Conservation (phyloP, 2,797 vertebrate genomes). For the Decapterus maruadsi region DNA sequence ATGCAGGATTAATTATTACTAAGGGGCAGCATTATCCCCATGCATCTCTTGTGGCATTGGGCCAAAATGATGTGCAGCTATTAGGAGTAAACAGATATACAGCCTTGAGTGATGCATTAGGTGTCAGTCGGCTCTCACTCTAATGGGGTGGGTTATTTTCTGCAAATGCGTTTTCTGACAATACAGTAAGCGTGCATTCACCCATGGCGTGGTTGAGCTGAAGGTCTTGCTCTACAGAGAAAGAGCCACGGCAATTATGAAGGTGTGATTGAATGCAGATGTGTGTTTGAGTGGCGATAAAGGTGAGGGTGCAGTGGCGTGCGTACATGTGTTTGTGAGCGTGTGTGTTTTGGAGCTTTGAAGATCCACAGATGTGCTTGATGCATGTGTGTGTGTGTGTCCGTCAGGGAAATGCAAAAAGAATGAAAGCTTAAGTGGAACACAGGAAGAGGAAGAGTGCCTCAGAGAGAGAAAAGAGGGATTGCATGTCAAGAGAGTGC, state of each 20-base stretch:
- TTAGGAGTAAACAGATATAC: constrained; percentile 43
- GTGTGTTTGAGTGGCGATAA: constrained; percentile 11
- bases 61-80: constrained; percentile 37
- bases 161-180: constrained; percentile 52
- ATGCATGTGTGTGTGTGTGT: constrained; percentile 22
- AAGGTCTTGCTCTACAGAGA: constrained; percentile 35
- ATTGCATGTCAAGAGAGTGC: constrained; percentile 69
- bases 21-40: constrained; percentile 32
- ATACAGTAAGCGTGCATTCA: constrained; percentile 45
- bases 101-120: constrained; percentile 52
- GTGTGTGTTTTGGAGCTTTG: constrained; percentile 11
- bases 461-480: constrained; percentile 64
- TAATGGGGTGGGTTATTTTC: constrained; percentile 63
- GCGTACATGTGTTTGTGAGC: not conserved
- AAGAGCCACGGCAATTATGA: constrained; percentile 18
- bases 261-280: constrained; percentile 31
- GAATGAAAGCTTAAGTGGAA: constrained; percentile 51
- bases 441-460: constrained; percentile 50
- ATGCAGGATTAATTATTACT: constrained; percentile 43
- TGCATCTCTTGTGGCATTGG: constrained; percentile 22
- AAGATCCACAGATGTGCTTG: constrained; percentile 12
- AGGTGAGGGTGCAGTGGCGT: constrained; percentile 1
- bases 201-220: constrained; percentile 31
- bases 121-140: constrained; percentile 49
- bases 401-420: constrained; percentile 60